A percentile compares a stretch with the other conserved stretches of the same genome.
phyloP scores from a whole-genome alignment of 2,113 vertebrate genomes.

The Boleophthalmus pectinirostris region DNA sequence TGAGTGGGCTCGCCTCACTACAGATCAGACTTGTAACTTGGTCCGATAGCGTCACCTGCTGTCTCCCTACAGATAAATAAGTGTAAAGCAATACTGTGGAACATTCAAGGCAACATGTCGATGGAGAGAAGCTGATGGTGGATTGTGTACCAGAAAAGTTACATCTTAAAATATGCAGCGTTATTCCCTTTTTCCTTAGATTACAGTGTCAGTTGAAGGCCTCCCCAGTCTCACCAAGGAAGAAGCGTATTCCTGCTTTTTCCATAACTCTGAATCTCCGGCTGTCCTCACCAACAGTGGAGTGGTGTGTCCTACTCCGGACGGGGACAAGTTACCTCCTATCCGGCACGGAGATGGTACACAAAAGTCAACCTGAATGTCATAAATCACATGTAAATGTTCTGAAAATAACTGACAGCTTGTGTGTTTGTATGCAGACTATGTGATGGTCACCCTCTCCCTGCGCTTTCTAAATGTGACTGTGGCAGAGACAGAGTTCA shows the following conservation, averaged over 20 bases:
- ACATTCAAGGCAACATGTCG: no score
- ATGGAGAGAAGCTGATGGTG: no score
- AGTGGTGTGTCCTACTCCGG: constrained; percentile 87
- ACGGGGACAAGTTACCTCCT: constrained; percentile 78
- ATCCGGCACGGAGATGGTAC: constrained; percentile 85
- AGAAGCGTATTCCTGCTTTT: constrained; percentile 90
- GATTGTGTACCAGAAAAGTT: no score
- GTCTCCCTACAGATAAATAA: no score
- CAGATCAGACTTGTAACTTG: no score
- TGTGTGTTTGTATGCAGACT: constrained; percentile 76
- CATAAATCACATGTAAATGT: not conserved
- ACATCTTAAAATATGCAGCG: not conserved
- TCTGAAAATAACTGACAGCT: not conserved
- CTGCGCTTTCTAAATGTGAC: constrained; percentile 86
- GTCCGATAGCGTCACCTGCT: no score
- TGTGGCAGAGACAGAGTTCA: constrained; percentile 83
- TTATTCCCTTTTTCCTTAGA: constrained; percentile 65
- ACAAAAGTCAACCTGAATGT: constrained; percentile 14
- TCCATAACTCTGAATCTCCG: constrained; percentile 84
- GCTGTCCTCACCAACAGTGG: constrained; percentile 81
- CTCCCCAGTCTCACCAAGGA: constrained; percentile 82
- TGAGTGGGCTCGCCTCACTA: no score
- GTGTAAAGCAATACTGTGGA: no score
- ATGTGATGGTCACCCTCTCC: constrained; percentile 83
- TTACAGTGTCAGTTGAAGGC: constrained; percentile 83